Evolutionary conservation across 2,113 vertebrate genomes (phyloP).

Genomic region (Varanus komodoensis): DNA sequence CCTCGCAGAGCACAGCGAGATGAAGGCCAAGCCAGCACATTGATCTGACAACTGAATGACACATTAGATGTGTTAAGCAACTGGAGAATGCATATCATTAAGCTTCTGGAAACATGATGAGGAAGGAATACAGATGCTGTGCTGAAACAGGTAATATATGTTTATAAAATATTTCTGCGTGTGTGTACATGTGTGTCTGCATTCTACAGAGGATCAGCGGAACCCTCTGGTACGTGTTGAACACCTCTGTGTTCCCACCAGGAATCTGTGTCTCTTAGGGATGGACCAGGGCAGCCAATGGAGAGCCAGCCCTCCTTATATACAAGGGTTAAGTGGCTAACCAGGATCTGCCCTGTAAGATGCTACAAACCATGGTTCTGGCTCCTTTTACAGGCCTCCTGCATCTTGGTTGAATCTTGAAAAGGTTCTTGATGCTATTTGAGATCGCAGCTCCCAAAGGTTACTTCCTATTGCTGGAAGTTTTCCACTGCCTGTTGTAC

Average conservation of each 20-base stretch:
- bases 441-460: too few species aligned
- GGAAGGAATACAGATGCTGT: neutral
- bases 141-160: neutral
- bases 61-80: neutral
- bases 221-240: neutral
- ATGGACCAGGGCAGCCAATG: neutral
- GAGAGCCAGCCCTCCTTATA: too few species aligned
- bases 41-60: slow-evolving; percentile 32
- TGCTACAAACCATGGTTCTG: too few species aligned
- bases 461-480: too few species aligned
- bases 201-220: neutral
- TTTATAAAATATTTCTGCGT: neutral
- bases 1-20: neutral
- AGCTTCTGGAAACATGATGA: slow-evolving; percentile 11
- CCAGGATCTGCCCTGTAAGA: too few species aligned
- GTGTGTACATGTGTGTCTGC: neutral
- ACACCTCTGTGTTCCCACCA: neutral
- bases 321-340: too few species aligned
- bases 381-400: too few species aligned
- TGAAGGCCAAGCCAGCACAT: neutral
- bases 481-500: too few species aligned
- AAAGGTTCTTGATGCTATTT: too few species aligned
- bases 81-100: slow-evolving; percentile 18
- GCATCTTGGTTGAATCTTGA: too few species aligned
- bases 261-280: neutral